Conservation (phyloP, 1,140 invertebrate genomes). For the Colletes gigas region DNA sequence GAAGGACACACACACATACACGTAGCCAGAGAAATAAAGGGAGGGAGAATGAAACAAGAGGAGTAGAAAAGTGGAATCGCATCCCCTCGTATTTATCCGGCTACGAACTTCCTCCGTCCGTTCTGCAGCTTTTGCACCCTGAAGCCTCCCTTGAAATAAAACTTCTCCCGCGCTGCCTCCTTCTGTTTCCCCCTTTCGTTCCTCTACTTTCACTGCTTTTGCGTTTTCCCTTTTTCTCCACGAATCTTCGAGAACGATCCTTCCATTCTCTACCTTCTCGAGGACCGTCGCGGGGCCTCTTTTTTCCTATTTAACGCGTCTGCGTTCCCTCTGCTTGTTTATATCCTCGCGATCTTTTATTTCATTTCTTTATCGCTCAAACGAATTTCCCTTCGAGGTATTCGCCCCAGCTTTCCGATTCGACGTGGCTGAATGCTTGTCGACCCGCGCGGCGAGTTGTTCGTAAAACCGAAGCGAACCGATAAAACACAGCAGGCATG, state of each 20-base stretch:
- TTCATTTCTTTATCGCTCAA: neutral
- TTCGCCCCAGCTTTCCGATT: too few species aligned
- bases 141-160: slow-evolving; percentile 67
- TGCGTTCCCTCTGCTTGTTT: slow-evolving; percentile 30
- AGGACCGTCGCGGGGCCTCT: neutral
- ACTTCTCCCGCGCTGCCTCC: slow-evolving; percentile 52
- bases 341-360: slow-evolving; percentile 7
- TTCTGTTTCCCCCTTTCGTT: neutral
- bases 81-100: slow-evolving; percentile 69
- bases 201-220: slow-evolving; percentile 6
- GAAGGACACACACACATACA: neutral
- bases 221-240: neutral
- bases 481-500: too few species aligned
- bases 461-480: too few species aligned
- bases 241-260: slow-evolving; percentile 1
- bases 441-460: too few species aligned
- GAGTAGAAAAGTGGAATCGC: slow-evolving; percentile 45
- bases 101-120: slow-evolving; percentile 70
- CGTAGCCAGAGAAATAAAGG: too few species aligned
- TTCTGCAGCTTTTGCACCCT: slow-evolving; percentile 60
- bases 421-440: too few species aligned
- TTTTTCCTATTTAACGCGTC: slow-evolving; percentile 35
- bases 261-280: neutral
- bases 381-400: neutral
- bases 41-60: slow-evolving; percentile 13